Conservation (phyloP, 2,888 invertebrate species). For the Phengaris alcon region DNA sequence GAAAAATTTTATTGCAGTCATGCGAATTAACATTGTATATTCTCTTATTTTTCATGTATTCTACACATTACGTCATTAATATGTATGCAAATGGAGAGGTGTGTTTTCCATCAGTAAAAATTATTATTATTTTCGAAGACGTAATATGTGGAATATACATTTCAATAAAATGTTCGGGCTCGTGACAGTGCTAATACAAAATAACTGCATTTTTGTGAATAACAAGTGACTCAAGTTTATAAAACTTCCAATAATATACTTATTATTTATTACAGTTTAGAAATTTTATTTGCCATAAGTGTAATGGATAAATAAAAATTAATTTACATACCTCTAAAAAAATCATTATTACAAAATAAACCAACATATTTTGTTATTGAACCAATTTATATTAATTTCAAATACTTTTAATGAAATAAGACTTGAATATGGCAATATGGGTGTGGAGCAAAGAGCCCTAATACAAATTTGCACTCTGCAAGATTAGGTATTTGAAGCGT, state of each 20-base stretch:
- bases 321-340: no score
- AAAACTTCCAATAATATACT: slow-evolving; percentile 27
- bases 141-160: background rate
- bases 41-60: no score
- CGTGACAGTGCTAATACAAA: background rate
- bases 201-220: slow-evolving; percentile 25
- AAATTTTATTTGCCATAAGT: background rate
- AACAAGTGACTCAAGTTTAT: slow-evolving; percentile 19
- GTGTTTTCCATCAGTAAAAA: background rate
- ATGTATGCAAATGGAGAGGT: background rate
- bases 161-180: background rate
- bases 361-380: no score
- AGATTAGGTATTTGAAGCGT: no score
- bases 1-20: background rate
- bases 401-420: no score
- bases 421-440: no score
- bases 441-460: no score
- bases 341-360: no score
- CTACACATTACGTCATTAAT: no score
- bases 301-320: no score
- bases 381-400: no score
- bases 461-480: no score
- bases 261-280: slow-evolving; percentile 21
- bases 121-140: background rate
- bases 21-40: background rate